A percentile compares a stretch with the other conserved stretches of the same genome.
These are phyloP conservation scores for Pachliopta kotzebuea DNA, from an alignment of 2,888 invertebrate species.

Conservation along the genomic window DNA sequence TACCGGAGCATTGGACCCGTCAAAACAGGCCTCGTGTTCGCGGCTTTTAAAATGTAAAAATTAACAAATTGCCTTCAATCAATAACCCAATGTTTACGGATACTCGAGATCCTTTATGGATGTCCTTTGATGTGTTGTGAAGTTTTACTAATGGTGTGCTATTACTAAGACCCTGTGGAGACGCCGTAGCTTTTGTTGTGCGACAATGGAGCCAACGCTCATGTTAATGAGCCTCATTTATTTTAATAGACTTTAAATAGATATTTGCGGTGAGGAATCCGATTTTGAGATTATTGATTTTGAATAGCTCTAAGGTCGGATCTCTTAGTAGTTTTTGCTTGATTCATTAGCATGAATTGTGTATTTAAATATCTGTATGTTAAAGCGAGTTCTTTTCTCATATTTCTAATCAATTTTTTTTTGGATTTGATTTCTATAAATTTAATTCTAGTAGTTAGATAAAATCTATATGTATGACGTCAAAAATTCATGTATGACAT, in stretches of 20 bases:
- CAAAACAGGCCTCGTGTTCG: conserved; percentile 52
- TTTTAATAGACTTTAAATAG: conserved; percentile 75
- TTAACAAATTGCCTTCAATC: conserved; percentile 72
- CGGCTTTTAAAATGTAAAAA: conserved; percentile 61
- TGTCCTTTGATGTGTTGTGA: conserved; percentile 77
- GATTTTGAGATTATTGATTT: conserved; percentile 59
- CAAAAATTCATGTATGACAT: too few relatives aligned
- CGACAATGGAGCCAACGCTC: conserved; percentile 59
- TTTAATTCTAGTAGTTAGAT: too few relatives aligned
- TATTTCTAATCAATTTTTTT: neutral
- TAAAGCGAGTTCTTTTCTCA: neutral
- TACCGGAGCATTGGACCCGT: conserved; percentile 55
- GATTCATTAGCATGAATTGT: neutral
- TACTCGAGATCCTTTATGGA: conserved; percentile 53
- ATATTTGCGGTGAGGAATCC: conserved; percentile 66
- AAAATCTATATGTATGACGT: too few relatives aligned
- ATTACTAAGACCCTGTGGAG: conserved; percentile 62
- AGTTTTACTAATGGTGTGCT: conserved; percentile 76
- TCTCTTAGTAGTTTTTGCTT: conserved; percentile 1
- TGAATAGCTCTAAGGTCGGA: conserved; percentile 37
- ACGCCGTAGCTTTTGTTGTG: conserved; percentile 52
- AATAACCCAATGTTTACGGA: conserved; percentile 61
- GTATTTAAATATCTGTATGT: conserved; percentile 3
- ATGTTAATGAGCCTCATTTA: conserved; percentile 74
- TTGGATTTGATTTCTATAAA: neutral